Evolutionary conservation across 2,797 vertebrate species (phyloP), one percentile per base, ranked within the genome.

Genomic region (Phaenicophaeus curvirostris): DNA sequence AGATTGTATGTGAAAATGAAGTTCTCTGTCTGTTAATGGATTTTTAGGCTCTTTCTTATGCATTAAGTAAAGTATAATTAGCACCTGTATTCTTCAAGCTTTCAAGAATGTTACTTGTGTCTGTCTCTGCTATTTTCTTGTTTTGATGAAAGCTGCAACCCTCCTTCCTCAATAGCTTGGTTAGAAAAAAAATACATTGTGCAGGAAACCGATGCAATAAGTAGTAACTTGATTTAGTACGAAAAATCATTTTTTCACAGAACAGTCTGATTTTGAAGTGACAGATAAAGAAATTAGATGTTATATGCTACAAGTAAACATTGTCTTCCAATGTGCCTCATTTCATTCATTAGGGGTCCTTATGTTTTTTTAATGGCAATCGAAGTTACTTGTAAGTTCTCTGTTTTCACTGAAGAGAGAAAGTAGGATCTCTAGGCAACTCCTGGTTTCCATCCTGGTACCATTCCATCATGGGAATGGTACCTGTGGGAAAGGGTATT

Each of bases 11-110:
- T 77, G 86, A 97, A 97, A 96, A 96, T 94, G 53, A 96, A 96
- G 85, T 94, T 97, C 54, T 93, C 76, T 84, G 72, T 77, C 92
- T 96, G 66, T 65, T 93, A 90, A 96, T 94, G 91, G 96, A 68
- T 90, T 95, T 93, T 82, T 94, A 85, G 54, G 25, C 39, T 82
- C 90, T 85, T 93, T 92, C 3, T 2, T 80, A 33, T 33, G 81
- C 75, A 83, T 94, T 97, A 96, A 83, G 66, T 90, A 92, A 94
- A 73, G 74, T 83, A 73, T 93, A 94, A 95, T 93, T 95, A 97
- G 78, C 78, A 95, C 83, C 85, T 95, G 51, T 81, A 85, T 74
- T 94, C 94, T 93, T 87, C 78, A 51, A 86, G 87, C 77, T 94
- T 96, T 94, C 59, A 90, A 81, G 93, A 96, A 93, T 28, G 17